These are phyloP conservation scores for Salvelinus namaycush DNA, from an alignment of 2,113 vertebrate genomes.

Conservation along the genomic window DNA sequence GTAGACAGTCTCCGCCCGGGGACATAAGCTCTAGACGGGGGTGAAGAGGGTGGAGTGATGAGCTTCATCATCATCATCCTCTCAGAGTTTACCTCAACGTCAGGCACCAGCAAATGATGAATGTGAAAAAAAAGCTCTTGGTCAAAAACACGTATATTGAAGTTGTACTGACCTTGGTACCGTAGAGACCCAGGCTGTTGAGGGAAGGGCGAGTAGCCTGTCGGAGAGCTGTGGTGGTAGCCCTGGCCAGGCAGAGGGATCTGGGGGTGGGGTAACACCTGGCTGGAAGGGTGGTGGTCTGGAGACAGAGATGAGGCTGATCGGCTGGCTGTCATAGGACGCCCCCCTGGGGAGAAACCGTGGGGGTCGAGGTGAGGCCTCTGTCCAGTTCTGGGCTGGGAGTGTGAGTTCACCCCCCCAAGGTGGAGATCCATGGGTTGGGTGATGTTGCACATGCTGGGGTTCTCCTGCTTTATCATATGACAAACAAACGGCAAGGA, in stretches of 20 bases:
- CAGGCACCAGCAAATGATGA: neutral
- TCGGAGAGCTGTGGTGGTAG: conserved; percentile 75
- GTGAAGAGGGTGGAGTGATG: conserved; percentile 37
- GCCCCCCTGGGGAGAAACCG: conserved; percentile 77
- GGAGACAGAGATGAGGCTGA: conserved; percentile 82
- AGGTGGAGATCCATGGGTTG: conserved; percentile 74
- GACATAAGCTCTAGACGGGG: conserved; percentile 85
- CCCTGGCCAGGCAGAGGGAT: conserved; percentile 79
- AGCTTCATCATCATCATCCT: conserved; percentile 24
- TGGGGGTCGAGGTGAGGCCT: conserved; percentile 77
- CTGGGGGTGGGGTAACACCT: conserved; percentile 71
- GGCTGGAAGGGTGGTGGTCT: conserved; percentile 75
- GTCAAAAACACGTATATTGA: conserved; percentile 41
- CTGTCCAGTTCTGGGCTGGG: conserved; percentile 73
- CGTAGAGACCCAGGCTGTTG: conserved; percentile 74
- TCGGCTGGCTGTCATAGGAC: conserved; percentile 77
- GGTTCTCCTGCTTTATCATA: conserved; percentile 90
- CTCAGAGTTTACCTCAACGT: neutral
- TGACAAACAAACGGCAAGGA: conserved; percentile 72
- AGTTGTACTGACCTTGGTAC: conserved; percentile 89
- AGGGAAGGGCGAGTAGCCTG: conserved; percentile 82
- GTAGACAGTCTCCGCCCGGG: conserved; percentile 78
- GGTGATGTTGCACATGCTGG: conserved; percentile 78
- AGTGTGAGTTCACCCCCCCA: conserved; percentile 46
- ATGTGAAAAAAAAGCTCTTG: conserved; percentile 8